A percentile compares a stretch with the other conserved stretches of the same genome.
Evolutionary conservation across 2,113 vertebrate genomes (phyloP).

Genomic region (Spea multiplicata): DNA sequence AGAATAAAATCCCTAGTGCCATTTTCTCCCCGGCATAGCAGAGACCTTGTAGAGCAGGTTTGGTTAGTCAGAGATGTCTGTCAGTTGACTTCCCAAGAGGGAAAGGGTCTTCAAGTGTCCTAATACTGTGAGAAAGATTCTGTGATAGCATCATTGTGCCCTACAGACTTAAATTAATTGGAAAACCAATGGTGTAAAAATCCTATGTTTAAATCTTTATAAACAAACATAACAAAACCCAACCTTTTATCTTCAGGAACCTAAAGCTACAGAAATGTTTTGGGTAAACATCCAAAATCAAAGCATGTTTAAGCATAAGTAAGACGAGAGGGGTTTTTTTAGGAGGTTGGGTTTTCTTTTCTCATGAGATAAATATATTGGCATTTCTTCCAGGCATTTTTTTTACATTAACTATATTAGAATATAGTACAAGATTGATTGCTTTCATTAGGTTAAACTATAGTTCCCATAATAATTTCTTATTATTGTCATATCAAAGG

Average conservation of each 20-base stretch:
- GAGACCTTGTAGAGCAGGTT: background rate
- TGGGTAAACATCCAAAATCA: slow-evolving; percentile 22
- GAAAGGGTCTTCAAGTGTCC: slow-evolving; percentile 10
- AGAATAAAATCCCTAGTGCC: too few relatives aligned
- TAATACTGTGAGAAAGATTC: slow-evolving; percentile 11
- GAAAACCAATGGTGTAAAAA: slow-evolving; percentile 14
- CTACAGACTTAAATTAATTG: slow-evolving; percentile 18
- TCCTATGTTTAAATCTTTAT: slow-evolving; percentile 27
- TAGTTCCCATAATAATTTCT: too few relatives aligned
- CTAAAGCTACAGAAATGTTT: slow-evolving; percentile 7
- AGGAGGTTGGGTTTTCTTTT: background rate
- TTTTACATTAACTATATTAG: too few relatives aligned
- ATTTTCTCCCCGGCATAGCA: background rate
- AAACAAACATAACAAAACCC: background rate
- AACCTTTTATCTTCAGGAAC: background rate
- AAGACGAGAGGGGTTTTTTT: background rate
- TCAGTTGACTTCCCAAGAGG: slow-evolving; percentile 16
- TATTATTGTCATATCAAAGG: too few relatives aligned
- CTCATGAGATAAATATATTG: too few relatives aligned
- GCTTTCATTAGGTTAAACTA: too few relatives aligned
- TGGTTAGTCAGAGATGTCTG: background rate
- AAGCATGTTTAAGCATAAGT: slow-evolving; percentile 1
- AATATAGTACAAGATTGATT: too few relatives aligned
- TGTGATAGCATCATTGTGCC: slow-evolving; percentile 27
- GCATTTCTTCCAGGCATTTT: too few relatives aligned